Percentiles rank a stretch among this genome's conserved stretches.
These are phyloP conservation scores for Patagioenas fasciata DNA, from an alignment of 2,113 vertebrate genomes.

Conservation along the genomic window DNA sequence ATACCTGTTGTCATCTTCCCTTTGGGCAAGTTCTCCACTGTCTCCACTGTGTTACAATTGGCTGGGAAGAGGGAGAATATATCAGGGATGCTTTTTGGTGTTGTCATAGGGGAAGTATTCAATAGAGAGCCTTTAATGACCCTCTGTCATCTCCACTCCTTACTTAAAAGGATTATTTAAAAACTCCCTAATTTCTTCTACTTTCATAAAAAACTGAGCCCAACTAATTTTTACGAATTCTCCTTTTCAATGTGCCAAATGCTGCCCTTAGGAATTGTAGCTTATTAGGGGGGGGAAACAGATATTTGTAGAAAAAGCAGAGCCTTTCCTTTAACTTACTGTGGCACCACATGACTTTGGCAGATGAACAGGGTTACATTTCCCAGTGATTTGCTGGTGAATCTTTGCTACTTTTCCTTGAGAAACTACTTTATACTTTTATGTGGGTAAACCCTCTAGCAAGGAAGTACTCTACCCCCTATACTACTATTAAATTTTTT, in stretches of 20 bases:
- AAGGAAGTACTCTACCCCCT: background rate
- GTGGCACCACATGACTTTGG: rapidly evolving
- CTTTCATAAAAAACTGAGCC: background rate
- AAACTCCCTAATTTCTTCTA: background rate
- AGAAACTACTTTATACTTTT: background rate
- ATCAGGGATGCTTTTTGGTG: background rate
- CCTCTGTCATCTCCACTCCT: background rate
- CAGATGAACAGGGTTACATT: background rate
- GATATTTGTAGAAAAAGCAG: background rate
- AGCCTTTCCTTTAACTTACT: background rate
- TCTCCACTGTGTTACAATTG: background rate
- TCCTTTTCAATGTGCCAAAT: background rate
- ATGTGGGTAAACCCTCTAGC: background rate
- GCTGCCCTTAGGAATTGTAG: background rate
- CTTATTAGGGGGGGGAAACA: background rate
- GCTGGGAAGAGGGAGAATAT: background rate
- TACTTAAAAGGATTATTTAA: background rate
- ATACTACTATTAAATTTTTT: background rate
- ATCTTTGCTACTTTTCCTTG: background rate
- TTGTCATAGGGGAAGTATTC: background rate
- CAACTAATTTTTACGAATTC: background rate
- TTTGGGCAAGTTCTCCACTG: background rate
- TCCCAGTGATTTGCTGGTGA: background rate
- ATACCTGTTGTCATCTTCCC: background rate
- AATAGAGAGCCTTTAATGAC: background rate